A percentile compares a stretch with the other conserved stretches of the same genome.
These are phyloP conservation scores for Nylanderia fulva DNA, from an alignment of 1,140 invertebrate species.

Conservation along the genomic window DNA sequence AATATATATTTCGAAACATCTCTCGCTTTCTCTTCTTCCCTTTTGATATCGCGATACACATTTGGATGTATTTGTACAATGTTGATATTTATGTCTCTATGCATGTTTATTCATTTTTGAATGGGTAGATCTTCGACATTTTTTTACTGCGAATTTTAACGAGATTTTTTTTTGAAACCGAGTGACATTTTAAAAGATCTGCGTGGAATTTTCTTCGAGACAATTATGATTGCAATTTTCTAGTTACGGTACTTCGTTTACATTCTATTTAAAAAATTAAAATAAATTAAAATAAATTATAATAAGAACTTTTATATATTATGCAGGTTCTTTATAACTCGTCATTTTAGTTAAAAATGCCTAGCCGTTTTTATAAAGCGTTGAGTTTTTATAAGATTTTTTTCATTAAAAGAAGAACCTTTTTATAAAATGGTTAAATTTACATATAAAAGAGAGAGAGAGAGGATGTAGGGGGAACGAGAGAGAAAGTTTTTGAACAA, in stretches of 20 bases:
- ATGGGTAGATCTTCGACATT: neutral
- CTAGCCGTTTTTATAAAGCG: no score
- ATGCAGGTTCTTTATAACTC: no score
- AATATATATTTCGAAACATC: conserved; percentile 18
- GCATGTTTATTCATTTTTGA: neutral
- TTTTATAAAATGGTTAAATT: no score
- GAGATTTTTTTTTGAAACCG: neutral
- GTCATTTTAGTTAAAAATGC: no score
- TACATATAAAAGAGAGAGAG: no score
- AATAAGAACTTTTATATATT: no score
- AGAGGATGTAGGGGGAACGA: no score
- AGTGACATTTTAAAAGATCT: neutral
- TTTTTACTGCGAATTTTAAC: neutral
- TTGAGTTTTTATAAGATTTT: no score
- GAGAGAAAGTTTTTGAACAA: no score
- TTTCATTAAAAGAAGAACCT: no score
- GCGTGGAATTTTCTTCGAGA: neutral
- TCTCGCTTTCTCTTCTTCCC: neutral
- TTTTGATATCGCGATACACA: conserved; percentile 19
- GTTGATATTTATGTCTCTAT: conserved; percentile 13
- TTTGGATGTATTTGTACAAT: conserved; percentile 22
- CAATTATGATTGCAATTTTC: neutral
- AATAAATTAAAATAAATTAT: neutral
- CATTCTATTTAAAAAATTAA: neutral
- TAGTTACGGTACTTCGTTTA: neutral